phyloP scores from a whole-genome alignment of 2,888 invertebrate genomes.

The Protophormia terraenovae region DNA sequence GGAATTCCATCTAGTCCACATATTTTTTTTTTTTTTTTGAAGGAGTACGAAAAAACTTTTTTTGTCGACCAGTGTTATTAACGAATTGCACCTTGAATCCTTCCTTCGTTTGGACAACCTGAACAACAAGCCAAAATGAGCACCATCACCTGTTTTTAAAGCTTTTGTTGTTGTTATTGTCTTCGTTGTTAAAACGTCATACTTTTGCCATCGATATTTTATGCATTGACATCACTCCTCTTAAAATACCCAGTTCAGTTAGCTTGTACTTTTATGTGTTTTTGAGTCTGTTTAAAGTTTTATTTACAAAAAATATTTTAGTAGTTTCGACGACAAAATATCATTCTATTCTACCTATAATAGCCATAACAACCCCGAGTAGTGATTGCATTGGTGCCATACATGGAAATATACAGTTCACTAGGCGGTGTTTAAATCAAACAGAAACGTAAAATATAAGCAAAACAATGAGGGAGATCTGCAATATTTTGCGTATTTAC shows the following conservation, averaged over 20 bases:
- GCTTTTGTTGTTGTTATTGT: conserved; percentile 19
- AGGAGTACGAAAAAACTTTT: too few relatives aligned
- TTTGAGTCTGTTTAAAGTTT: too few relatives aligned
- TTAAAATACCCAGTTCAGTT: conserved; percentile 7
- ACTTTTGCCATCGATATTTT: conserved; percentile 43
- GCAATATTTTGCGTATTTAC: conserved; percentile 39
- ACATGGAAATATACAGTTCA: background rate
- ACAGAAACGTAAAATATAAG: background rate
- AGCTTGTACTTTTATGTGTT: too few relatives aligned
- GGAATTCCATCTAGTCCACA: too few relatives aligned
- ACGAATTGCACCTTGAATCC: conserved; percentile 35
- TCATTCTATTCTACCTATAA: background rate
- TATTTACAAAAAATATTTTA: conserved; percentile 37
- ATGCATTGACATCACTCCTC: conserved; percentile 38
- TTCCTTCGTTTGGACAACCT: conserved; percentile 58
- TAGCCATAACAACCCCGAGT: background rate
- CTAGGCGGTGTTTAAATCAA: conserved; percentile 1
- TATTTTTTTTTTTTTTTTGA: too few relatives aligned
- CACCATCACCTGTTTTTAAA: conserved; percentile 67
- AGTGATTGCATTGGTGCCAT: background rate
- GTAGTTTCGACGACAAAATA: background rate
- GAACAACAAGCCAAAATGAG: conserved; percentile 69
- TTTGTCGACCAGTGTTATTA: too few relatives aligned
- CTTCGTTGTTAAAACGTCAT: conserved; percentile 33
- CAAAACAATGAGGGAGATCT: conserved; percentile 7